phyloP scores from a whole-genome alignment of 2,888 invertebrate species.

The Apodemia mormo region DNA sequence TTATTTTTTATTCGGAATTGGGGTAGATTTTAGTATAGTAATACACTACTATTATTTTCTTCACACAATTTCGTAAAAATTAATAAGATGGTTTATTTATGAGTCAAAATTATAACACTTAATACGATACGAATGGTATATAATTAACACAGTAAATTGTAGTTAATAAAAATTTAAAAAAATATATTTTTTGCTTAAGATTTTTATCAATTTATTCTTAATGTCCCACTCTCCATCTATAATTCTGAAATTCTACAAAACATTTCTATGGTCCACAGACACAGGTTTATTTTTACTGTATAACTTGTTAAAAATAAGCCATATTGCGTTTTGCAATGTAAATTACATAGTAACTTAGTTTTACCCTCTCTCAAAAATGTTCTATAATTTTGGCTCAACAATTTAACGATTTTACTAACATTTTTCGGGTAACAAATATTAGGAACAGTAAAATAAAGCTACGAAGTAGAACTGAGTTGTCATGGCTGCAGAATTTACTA shows the following conservation, averaged over 20 bases:
- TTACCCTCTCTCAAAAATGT: not conserved
- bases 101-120: slow-evolving; percentile 6
- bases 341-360: too few species aligned
- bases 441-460: too few species aligned
- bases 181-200: not conserved
- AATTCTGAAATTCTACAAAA: too few species aligned
- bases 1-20: slow-evolving; percentile 63
- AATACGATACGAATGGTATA: not conserved
- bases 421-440: too few species aligned
- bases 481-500: too few species aligned
- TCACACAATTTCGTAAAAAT: not conserved
- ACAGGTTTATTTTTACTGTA: too few species aligned
- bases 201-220: not conserved
- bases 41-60: slow-evolving; percentile 1
- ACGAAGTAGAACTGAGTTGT: too few species aligned
- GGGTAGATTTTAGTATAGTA: slow-evolving; percentile 53
- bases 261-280: too few species aligned
- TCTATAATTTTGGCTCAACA: slow-evolving; percentile 6
- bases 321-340: too few species aligned
- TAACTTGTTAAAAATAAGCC: too few species aligned
- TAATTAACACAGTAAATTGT: not conserved
- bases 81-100: not conserved
- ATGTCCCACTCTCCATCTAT: not conserved
- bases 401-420: not conserved
- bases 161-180: not conserved